These are phyloP conservation scores for Eospalax fontanierii DNA, from an alignment of 2,797 vertebrate species.

Conservation along the genomic window DNA sequence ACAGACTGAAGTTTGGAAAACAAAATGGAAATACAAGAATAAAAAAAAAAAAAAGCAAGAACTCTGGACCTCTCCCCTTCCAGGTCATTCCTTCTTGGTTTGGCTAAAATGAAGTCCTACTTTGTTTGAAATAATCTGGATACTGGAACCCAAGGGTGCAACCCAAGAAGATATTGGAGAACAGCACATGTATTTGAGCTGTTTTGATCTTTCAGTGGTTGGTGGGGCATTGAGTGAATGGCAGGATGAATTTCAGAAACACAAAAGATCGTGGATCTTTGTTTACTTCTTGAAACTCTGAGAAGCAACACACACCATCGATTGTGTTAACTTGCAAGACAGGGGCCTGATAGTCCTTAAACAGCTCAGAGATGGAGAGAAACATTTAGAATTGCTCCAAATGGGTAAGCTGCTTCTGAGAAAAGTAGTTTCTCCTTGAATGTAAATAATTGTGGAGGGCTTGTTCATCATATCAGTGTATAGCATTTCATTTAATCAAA, in stretches of 20 bases:
- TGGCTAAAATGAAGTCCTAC: constrained; percentile 68
- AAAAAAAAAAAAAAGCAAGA: background rate
- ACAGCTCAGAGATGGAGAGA: constrained; percentile 61
- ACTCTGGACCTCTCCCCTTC: constrained; percentile 72
- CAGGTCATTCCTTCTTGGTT: constrained; percentile 78
- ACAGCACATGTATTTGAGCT: constrained; percentile 84
- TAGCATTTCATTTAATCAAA: constrained; percentile 21
- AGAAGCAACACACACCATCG: constrained; percentile 45
- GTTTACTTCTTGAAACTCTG: constrained; percentile 79
- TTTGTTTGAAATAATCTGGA: constrained; percentile 83
- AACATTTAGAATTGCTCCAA: constrained; percentile 60
- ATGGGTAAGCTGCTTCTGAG: constrained; percentile 51
- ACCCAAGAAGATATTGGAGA: constrained; percentile 82
- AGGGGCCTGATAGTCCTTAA: constrained; percentile 59
- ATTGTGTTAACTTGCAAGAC: constrained; percentile 55
- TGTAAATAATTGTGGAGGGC: constrained; percentile 39
- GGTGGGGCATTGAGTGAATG: constrained; percentile 62
- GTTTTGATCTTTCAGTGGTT: constrained; percentile 77
- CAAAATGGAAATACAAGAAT: constrained; percentile 76
- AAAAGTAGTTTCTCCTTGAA: constrained; percentile 49
- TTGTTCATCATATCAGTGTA: constrained; percentile 37
- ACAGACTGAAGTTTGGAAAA: constrained; percentile 79
- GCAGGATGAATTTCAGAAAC: constrained; percentile 85
- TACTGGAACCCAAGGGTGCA: background rate
- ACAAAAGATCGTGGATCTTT: constrained; percentile 86